Conservation (phyloP, 2,113 vertebrate genomes). For the Acrocephalus arundinaceus region DNA sequence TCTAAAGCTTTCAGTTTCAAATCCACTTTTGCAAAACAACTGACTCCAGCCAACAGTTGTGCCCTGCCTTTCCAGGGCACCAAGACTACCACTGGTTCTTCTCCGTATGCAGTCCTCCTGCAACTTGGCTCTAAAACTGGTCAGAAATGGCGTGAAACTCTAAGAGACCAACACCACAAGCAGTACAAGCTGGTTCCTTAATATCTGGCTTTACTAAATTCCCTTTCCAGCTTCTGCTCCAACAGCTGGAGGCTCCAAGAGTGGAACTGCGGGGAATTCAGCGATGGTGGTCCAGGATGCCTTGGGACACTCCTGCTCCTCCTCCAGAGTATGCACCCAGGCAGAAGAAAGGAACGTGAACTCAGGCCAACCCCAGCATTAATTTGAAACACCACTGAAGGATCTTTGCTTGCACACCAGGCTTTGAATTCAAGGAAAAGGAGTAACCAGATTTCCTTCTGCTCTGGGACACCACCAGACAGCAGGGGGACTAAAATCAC, state of each 20-base stretch:
- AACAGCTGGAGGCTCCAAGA: not conserved
- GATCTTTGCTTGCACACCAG: not conserved
- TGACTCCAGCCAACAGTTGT: not conserved
- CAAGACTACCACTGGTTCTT: not conserved
- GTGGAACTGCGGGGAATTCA: not conserved
- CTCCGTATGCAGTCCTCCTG: not conserved
- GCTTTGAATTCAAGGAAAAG: not conserved
- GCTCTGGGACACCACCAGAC: accelerated
- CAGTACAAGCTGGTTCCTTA: not conserved
- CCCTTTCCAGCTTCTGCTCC: not conserved
- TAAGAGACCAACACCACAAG: not conserved
- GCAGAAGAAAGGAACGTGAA: not conserved
- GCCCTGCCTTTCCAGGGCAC: not conserved
- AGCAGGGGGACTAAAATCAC: not conserved
- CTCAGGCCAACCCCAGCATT: not conserved
- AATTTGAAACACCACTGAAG: not conserved
- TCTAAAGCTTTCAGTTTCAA: slow-evolving; percentile 9
- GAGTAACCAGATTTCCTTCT: not conserved
- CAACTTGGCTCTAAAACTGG: not conserved
- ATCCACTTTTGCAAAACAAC: slow-evolving; percentile 1
- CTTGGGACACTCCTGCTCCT: not conserved
- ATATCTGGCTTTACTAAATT: not conserved
- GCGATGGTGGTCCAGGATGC: not conserved
- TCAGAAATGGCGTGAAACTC: not conserved
- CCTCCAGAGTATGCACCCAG: not conserved